These are phyloP conservation scores for Diadromus collaris DNA, from an alignment of 2,888 invertebrate genomes.

Conservation along the genomic window DNA sequence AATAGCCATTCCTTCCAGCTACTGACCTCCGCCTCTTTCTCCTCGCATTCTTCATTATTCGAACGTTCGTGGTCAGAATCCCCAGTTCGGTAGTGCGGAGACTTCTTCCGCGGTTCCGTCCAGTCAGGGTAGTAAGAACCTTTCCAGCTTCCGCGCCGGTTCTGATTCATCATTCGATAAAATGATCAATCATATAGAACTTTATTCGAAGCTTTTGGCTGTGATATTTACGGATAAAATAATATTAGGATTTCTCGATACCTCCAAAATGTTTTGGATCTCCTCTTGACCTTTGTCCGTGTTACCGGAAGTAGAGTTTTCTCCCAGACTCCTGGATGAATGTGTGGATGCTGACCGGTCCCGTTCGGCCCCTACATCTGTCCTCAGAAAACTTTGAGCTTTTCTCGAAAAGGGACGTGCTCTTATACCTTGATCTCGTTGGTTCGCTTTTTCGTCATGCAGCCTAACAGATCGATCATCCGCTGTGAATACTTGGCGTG, in stretches of 20 bases:
- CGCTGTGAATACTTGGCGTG: not conserved
- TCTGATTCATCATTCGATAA: constrained; percentile 5
- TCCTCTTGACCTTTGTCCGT: not conserved
- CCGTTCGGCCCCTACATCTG: not conserved
- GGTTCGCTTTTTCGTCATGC: not conserved
- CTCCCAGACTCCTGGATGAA: not conserved
- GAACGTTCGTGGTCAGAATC: not conserved
- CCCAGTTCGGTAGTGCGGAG: not conserved
- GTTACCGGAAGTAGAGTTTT: not conserved
- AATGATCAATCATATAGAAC: not conserved
- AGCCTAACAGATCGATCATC: not conserved
- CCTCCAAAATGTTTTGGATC: not conserved
- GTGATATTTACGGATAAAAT: not conserved
- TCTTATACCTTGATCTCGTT: not conserved
- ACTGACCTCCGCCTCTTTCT: not conserved
- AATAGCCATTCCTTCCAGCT: constrained; percentile 1
- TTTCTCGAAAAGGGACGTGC: not conserved
- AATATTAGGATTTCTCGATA: not conserved
- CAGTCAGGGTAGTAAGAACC: not conserved
- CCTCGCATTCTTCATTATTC: not conserved
- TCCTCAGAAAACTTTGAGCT: not conserved
- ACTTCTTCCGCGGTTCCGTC: not conserved
- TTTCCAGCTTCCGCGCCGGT: not conserved
- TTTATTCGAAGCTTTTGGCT: not conserved
- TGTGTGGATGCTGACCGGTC: not conserved